A percentile compares a stretch with the other conserved stretches of the same genome.
phyloP scores from a whole-genome alignment of 2,888 invertebrate species.

The Pharmacophagus antenor region DNA sequence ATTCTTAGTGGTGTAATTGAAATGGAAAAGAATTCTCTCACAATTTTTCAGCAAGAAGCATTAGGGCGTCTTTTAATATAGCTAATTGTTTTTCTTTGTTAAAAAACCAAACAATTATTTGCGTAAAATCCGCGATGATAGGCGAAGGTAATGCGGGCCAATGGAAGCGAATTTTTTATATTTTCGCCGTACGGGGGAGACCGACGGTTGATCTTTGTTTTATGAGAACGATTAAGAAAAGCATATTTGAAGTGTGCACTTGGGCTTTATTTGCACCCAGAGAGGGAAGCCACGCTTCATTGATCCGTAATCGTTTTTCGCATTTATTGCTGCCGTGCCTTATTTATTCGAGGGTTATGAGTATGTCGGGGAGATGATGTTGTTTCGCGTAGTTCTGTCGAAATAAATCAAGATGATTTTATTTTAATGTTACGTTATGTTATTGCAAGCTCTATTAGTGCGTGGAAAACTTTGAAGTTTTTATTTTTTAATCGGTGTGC shows the following conservation, averaged over 20 bases:
- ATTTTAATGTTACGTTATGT: slow-evolving; percentile 28
- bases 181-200: slow-evolving; percentile 64
- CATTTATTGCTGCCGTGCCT: slow-evolving; percentile 66
- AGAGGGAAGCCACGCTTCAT: slow-evolving; percentile 77
- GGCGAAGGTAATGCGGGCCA: slow-evolving; percentile 69
- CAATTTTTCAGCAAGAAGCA: too few relatives aligned
- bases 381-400: slow-evolving; percentile 56
- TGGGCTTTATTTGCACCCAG: slow-evolving; percentile 76
- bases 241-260: slow-evolving; percentile 81
- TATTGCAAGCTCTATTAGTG: slow-evolving; percentile 23
- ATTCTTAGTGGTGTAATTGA: too few relatives aligned
- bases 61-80: too few relatives aligned
- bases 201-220: slow-evolving; percentile 77
- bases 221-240: slow-evolving; percentile 82
- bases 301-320: slow-evolving; percentile 80
- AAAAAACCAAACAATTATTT: slow-evolving; percentile 49
- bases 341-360: slow-evolving; percentile 64
- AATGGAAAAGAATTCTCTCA: too few relatives aligned
- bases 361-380: slow-evolving; percentile 50
- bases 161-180: slow-evolving; percentile 65
- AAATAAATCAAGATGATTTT: slow-evolving; percentile 38
- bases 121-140: slow-evolving; percentile 69
- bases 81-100: background rate
- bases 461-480: slow-evolving; percentile 24
- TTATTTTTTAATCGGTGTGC: slow-evolving; percentile 16